Evolutionary conservation across 2,113 vertebrate genomes (phyloP), one percentile per base, ranked within the genome.

Genomic region (Lepus timidus): DNA sequence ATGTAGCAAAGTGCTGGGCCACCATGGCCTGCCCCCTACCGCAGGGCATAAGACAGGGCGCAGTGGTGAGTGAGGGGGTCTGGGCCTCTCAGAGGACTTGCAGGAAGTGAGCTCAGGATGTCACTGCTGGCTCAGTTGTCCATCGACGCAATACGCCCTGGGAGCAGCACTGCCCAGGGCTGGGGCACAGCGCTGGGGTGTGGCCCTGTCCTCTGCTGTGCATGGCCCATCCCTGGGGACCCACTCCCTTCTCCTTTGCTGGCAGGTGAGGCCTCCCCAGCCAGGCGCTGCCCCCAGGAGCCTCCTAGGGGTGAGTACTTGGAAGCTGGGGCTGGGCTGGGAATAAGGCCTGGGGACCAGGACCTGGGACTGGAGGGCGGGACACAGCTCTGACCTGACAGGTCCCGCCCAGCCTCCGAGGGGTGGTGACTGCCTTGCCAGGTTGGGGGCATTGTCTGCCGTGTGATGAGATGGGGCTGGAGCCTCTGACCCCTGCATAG

Each of bases 281-380:
- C 68, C 65, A 90, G 88, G 82, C 93, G 78, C 74, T 97, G 97
- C 78, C 29, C 71, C 39, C 44, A 14, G 82, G 92, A 95, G 4
- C 39, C 82, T 64, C 90, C 67, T 8, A 12, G 13, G 4, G 95
- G 97, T 97, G 85, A 97, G 97, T 96, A 33, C 25, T 25, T 11
- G 6, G 33, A 33, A 9, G 27, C 2, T 20, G 36, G 36, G 0
- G 1, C 23, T 5, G 27, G 25, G 6, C 13, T 44, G 22, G 20
- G 27, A 68, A 49, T 51, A 33, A 75, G 7, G 55, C 3, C 36
- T 27, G 36, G 61, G 36, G 23, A 44, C 29, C 67, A 14, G 22
- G 62, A 65, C 22, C 67, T 17, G n/a, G 51, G 3, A 25, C 44
- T 73, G 4, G 0, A 62, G 29, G 44, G 33, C 6, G 11, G 39